These are phyloP conservation scores for Fulmarus glacialis DNA, from an alignment of 2,113 vertebrate species.

Conservation along the genomic window DNA sequence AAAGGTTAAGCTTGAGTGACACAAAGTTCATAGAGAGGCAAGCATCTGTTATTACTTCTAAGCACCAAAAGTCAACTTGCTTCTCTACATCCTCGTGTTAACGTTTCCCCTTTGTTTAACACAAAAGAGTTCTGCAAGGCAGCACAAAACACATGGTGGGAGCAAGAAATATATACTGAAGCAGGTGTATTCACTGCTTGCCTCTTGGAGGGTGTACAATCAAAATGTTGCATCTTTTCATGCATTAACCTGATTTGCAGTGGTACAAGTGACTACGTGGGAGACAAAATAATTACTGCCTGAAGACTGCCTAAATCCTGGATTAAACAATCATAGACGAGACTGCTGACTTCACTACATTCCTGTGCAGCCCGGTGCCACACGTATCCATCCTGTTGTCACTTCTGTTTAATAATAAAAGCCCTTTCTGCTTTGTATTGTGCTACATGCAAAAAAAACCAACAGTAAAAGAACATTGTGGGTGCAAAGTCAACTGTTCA, in stretches of 20 bases:
- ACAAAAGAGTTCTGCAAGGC: neutral
- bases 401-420: constrained; percentile 13
- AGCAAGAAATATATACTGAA: neutral
- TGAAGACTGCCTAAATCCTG: constrained; percentile 13
- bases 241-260: neutral
- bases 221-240: neutral
- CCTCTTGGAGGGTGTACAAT: neutral
- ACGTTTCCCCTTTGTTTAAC: neutral
- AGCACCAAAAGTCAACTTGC: constrained; percentile 7
- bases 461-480: neutral
- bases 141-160: neutral
- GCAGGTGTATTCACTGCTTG: neutral
- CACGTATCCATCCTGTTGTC: constrained; percentile 6
- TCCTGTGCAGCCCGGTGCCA: neutral
- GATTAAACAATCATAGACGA: neutral
- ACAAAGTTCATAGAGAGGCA: constrained; percentile 23
- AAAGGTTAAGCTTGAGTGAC: constrained; percentile 56
- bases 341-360: constrained; percentile 33
- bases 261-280: neutral
- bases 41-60: constrained; percentile 37
- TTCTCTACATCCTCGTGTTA: neutral
- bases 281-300: neutral
- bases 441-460: neutral
- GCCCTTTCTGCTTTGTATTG: neutral
- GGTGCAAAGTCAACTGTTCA: neutral